Conservation (phyloP, 2,888 invertebrate species). For the Enchytraeus crypticus region DNA sequence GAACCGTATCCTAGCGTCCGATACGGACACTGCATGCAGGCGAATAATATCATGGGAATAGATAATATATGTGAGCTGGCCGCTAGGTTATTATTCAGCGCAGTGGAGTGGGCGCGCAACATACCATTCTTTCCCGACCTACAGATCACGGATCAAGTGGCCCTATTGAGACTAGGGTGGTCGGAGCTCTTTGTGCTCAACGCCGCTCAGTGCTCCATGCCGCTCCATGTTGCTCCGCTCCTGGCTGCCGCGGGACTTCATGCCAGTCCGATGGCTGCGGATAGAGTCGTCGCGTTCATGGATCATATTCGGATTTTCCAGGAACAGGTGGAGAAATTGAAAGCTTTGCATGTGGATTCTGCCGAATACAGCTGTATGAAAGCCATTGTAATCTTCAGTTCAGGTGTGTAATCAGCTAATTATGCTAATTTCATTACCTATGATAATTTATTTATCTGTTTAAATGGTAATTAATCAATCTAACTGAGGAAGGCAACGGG, state of each 20-base stretch:
- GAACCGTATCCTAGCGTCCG: conserved; percentile 87
- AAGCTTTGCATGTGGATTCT: conserved; percentile 92
- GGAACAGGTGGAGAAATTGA: conserved; percentile 94
- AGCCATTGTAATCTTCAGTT: conserved; percentile 53
- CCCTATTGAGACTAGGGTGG: conserved; percentile 87
- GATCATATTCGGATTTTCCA: conserved; percentile 56
- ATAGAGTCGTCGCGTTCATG: conserved; percentile 90
- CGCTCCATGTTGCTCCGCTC: too few species aligned
- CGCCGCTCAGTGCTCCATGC: too few species aligned
- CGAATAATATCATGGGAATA: conserved; percentile 91
- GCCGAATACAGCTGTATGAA: conserved; percentile 98
- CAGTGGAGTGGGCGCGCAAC: too few species aligned
- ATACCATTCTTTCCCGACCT: too few species aligned
- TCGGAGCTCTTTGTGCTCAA: conserved; percentile 94
- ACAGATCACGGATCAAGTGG: conserved; percentile 82
- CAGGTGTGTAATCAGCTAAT: not conserved
- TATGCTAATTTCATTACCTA: conserved; percentile 55
- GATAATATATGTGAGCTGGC: too few species aligned
- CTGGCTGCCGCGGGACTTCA: conserved; percentile 83
- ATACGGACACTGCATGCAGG: conserved; percentile 49
- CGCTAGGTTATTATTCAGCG: too few species aligned
- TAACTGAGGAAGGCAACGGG: too few species aligned
- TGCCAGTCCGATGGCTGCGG: conserved; percentile 91
- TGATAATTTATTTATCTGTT: too few species aligned
- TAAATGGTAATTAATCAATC: too few species aligned